Base-by-base conservation (phyloP, 2,797 vertebrate genomes). In the Trematomus bernacchii region DNA sequence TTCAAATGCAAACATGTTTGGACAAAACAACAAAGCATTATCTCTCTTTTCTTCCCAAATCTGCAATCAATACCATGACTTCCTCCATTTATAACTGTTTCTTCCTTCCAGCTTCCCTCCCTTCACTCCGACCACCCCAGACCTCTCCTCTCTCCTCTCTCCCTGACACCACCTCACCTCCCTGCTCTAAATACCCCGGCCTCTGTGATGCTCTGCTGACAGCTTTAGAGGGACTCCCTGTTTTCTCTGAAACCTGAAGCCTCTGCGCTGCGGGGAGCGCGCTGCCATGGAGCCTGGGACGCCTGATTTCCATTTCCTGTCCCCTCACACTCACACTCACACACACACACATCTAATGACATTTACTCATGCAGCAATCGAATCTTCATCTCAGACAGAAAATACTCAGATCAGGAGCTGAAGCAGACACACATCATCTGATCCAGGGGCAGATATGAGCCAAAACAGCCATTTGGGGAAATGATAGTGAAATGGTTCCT, bases 201-300 rank as follows among this genome's bases (percentile, higher is more conserved):
- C 79, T 76, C 77, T 42, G 54, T 80, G 77, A 73, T 27, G 62
- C 62, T 47, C 53, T 66, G 75, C 77, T 54, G 80, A 83, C 89
- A 87, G 89, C 85, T 76, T 77, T 16, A 77, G 69, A 78, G 80
- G 80, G 77, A 73, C 70, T 75, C 73, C 77, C 64, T 72, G 33
- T 58, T 11, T 68, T 77, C 79, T 66, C 74, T 65, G 53, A 86
- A 84, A 88, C 80, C 85, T 30, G 80, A 86, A 73, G 80, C 80
- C 79, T 65, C 53, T 0, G 52, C 57, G 10, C 69, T 60, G 79
- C 3, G 37, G 84, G 87, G 65, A 80, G 60, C 63, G 23, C 0
- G 55, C 79, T 7, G 66, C 21, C 58, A 76, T 48, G 65, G 33
- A 37, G 33, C 67, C 73, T 0, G 66, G 77, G 79, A 81, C 76